phyloP scores from a whole-genome alignment of 2,888 invertebrate species.

The Brenthis hecate region DNA sequence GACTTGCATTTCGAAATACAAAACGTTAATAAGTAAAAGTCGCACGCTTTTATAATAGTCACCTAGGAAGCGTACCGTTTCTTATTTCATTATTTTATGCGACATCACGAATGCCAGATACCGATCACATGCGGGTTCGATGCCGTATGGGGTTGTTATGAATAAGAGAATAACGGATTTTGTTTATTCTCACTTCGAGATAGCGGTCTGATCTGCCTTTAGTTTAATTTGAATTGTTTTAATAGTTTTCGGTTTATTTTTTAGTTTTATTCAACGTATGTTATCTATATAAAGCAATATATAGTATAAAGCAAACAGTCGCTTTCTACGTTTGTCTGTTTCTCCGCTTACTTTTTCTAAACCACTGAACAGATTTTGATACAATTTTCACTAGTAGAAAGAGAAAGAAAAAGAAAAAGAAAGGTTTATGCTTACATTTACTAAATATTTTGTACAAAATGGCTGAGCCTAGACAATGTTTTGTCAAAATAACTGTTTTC shows the following conservation, averaged over 20 bases:
- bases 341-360: too few relatives aligned
- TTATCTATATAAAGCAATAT: too few relatives aligned
- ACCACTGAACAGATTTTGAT: too few relatives aligned
- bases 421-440: too few relatives aligned
- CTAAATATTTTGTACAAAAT: too few relatives aligned
- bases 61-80: conserved; percentile 38
- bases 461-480: too few relatives aligned
- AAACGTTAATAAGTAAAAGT: conserved; percentile 33
- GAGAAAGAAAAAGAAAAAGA: too few relatives aligned
- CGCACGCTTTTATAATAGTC: conserved; percentile 48
- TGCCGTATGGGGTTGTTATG: conserved; percentile 46
- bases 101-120: conserved; percentile 69
- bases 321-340: too few relatives aligned
- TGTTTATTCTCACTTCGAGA: conserved; percentile 19
- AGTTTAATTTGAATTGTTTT: background rate
- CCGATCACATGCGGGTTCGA: conserved; percentile 73
- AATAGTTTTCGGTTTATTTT: background rate
- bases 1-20: background rate
- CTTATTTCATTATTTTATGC: conserved; percentile 61
- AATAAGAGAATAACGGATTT: conserved; percentile 54
- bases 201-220: conserved; percentile 2
- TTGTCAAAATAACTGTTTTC: too few relatives aligned
- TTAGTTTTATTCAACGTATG: background rate
- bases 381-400: too few relatives aligned
- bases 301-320: too few relatives aligned